Evolutionary conservation across 2,113 vertebrate species (phyloP).

Genomic region (Nannospalax galili): DNA sequence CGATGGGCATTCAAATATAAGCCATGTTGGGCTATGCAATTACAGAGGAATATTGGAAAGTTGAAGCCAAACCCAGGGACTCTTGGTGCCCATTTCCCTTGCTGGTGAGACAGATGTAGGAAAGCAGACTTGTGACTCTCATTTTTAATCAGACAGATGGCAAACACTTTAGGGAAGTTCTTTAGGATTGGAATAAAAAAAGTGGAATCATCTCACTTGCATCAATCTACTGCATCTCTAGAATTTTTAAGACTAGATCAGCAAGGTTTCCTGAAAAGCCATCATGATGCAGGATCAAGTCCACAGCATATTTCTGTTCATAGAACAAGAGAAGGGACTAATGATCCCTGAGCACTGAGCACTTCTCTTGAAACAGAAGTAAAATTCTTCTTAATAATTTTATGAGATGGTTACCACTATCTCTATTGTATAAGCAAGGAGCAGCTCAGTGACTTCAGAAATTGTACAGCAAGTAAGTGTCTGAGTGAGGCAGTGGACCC

Average conservation of each 20-base stretch:
- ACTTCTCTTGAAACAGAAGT: neutral
- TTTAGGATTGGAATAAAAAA: neutral
- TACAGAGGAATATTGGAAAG: conserved; percentile 15
- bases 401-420: neutral
- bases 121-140: neutral
- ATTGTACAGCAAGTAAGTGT: neutral
- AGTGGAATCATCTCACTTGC: neutral
- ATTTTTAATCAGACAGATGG: conserved; percentile 6
- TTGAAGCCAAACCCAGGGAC: neutral
- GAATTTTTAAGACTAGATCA: neutral
- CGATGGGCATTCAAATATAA: neutral
- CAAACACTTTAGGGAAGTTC: neutral
- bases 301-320: neutral
- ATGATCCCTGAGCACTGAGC: neutral
- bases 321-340: neutral
- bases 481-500: neutral
- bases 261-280: neutral
- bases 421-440: neutral
- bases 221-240: neutral
- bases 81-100: neutral
- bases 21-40: neutral
- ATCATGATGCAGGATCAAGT: neutral
- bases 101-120: neutral
- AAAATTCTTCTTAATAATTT: neutral
- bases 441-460: neutral